Conservation (phyloP, 2,113 vertebrate genomes). For the Phocoena phocoena region DNA sequence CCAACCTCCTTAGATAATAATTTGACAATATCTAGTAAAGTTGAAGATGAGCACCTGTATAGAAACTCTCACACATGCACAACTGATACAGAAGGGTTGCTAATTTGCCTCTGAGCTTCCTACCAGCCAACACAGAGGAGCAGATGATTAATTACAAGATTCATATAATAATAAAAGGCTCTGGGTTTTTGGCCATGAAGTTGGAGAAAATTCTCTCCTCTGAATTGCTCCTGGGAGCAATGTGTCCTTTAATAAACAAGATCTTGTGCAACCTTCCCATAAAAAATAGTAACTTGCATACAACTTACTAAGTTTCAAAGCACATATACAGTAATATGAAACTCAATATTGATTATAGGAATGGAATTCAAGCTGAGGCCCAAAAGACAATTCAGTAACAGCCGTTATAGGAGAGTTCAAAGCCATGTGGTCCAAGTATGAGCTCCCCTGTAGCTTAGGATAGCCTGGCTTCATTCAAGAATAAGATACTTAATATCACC, state of each 20-base stretch:
- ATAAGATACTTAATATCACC: constrained; percentile 13
- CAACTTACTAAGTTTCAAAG: constrained; percentile 45
- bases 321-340: constrained; percentile 8
- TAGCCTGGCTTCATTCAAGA: background rate
- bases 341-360: constrained; percentile 34
- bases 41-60: background rate
- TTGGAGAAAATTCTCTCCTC: constrained; percentile 34
- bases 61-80: background rate
- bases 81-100: background rate
- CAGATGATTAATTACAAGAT: background rate
- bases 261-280: background rate
- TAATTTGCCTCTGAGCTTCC: background rate
- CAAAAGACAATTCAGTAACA: constrained; percentile 23
- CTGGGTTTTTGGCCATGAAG: constrained; percentile 8
- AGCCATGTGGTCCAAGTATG: background rate
- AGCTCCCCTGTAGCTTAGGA: background rate
- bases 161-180: background rate
- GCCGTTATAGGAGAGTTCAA: constrained; percentile 17
- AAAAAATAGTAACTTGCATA: constrained; percentile 34
- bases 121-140: background rate
- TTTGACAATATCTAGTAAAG: background rate
- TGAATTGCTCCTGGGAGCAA: constrained; percentile 10
- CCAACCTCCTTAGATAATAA: background rate
- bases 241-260: background rate
- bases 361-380: constrained; percentile 21